Base-by-base conservation (phyloP, 2,113 vertebrate species). In the Carettochelys insculpta region DNA sequence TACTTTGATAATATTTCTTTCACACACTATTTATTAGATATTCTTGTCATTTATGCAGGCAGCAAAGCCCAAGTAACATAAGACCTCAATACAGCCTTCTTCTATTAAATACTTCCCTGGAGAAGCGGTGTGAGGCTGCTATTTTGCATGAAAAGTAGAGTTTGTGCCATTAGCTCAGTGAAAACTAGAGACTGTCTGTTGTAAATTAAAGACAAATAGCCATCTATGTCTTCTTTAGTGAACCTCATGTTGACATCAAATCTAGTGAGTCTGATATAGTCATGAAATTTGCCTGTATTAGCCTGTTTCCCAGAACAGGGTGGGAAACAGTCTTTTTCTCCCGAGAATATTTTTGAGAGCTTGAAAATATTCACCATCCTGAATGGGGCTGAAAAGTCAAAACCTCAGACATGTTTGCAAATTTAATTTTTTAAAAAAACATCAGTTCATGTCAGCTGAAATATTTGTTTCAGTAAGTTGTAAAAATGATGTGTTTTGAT, bases 141-240 rank as follows among this genome's bases (percentile, higher is more conserved):
- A 85, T 86, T 96, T 96, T 95, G 90, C 92, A 93, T 92, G 94
- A 92, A 65, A 89, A 94, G 93, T 94, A 96, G 52, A 48, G 92
- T 79, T 89, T 11, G 41, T 83, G 82, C 85, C 84, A 90, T 92
- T 95, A 95, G 11, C 82, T 94, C 61, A 68, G 61, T n/a, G 34
- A 38, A n/a, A 22, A 38, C n/a, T 22, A 38, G n/a, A 68, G 17
- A 68, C 61, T 9, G 38, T 38, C 34, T 83, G 45, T 5, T 92
- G 65, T 86, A 94, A 95, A 94, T 94, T 94, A 94, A 95, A 92
- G 22, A 86, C 50, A 93, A 94, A 95, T 93, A 83, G 75, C 75
- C 85, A 84, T 94, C 47, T 22, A n/a, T 94, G 90, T 51, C 88
- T 91, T n/a, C 50, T 89, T 93, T 94, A 90, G 89, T 95, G 93